phyloP scores from a whole-genome alignment of 1,140 invertebrate genomes.

The Conus betulinus region DNA sequence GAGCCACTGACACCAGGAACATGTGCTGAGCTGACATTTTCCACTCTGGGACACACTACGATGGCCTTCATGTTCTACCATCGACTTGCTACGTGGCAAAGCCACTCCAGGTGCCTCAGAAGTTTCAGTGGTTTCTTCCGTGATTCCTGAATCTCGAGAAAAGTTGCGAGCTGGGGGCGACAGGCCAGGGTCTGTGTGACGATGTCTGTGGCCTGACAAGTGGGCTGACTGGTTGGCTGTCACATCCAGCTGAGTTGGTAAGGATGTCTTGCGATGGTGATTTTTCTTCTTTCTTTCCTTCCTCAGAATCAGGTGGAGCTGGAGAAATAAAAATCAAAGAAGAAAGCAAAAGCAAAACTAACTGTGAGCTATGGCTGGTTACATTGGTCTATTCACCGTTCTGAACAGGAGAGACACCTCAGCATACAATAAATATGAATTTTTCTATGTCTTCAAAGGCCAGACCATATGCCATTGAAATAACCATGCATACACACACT shows the following conservation, averaged over 20 bases:
- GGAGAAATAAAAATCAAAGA: neutral
- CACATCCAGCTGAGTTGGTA: conserved; percentile 44
- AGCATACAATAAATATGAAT: too few relatives aligned
- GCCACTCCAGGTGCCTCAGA: neutral
- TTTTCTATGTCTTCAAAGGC: too few relatives aligned
- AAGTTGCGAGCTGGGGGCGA: conserved; percentile 7
- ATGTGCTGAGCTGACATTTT: neutral
- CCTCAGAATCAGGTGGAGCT: neutral
- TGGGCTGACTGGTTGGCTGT: neutral
- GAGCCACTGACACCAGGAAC: neutral
- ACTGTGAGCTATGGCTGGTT: neutral
- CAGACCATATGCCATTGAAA: too few relatives aligned
- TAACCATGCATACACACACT: too few relatives aligned
- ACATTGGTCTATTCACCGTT: too few relatives aligned
- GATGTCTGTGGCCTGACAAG: conserved; percentile 33
- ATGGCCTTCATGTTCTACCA: neutral
- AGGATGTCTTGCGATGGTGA: conserved; percentile 49
- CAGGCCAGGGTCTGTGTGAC: conserved; percentile 57
- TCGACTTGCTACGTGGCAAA: conserved; percentile 16
- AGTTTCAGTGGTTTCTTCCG: conserved; percentile 6
- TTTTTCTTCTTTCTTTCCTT: conserved; percentile 31
- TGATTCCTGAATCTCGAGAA: conserved; percentile 25
- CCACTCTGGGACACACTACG: neutral
- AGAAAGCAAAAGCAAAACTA: neutral
- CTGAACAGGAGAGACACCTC: too few relatives aligned